Evolutionary conservation across 2,113 vertebrate genomes (phyloP).

Genomic region (Oreochromis niloticus): DNA sequence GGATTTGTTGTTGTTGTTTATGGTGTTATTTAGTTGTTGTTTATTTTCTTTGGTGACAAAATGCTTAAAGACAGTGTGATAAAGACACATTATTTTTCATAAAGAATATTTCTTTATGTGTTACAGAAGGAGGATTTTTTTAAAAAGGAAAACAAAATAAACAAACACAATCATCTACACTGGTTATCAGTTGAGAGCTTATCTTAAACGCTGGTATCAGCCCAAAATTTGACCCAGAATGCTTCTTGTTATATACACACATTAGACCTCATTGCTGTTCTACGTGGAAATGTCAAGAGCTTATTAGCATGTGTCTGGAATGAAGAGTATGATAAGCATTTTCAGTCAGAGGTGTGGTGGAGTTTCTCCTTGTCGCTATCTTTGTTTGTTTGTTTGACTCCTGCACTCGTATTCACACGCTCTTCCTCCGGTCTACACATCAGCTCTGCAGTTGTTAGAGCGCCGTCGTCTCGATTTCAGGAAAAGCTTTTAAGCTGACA

Average conservation of each 20-base stretch:
- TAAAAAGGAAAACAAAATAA: neutral
- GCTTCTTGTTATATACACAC: neutral
- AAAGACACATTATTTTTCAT: neutral
- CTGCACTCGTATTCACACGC: neutral
- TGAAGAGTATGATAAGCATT: slow-evolving; percentile 14
- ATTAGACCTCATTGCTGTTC: neutral
- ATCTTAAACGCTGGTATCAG: neutral
- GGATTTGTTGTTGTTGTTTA: neutral
- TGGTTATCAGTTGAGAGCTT: neutral
- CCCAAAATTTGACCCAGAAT: neutral
- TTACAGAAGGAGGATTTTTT: neutral
- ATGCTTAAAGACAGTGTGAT: neutral
- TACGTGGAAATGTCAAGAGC: neutral
- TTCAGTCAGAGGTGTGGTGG: neutral
- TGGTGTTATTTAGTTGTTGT: neutral
- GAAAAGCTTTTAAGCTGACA: slow-evolving; percentile 68
- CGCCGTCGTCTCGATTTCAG: slow-evolving; percentile 57
- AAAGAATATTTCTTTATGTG: neutral
- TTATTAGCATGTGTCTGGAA: slow-evolving; percentile 1
- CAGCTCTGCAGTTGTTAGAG: slow-evolving; percentile 19
- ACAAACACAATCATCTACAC: neutral
- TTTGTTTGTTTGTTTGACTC: slow-evolving; percentile 19
- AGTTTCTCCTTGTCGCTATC: neutral
- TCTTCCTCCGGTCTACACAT: neutral
- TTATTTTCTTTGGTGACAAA: neutral